A percentile compares a stretch with the other conserved stretches of the same genome.
Conservation (phyloP, 37 sponge, comb jelly and placozoan genomes). For the Beroe forskalii region DNA sequence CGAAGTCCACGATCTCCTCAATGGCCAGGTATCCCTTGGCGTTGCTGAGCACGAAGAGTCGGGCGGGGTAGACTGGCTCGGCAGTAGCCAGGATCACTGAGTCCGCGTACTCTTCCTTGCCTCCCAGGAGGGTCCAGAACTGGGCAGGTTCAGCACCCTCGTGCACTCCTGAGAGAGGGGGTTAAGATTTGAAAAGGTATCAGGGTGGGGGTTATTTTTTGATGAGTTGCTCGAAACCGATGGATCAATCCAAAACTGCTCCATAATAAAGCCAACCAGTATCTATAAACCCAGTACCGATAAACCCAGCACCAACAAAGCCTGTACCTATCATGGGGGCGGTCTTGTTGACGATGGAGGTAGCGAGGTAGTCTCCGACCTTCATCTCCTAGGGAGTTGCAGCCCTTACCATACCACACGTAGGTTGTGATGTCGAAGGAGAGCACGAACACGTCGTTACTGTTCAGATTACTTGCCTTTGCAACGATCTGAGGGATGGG, state of each 20-base stretch:
- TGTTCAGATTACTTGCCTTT: slow-evolving; percentile 54
- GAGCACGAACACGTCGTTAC: slow-evolving; percentile 64
- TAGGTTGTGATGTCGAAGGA: slow-evolving; percentile 68
- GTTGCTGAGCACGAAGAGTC: slow-evolving; percentile 40
- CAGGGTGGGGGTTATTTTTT: too few relatives aligned
- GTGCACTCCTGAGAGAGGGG: slow-evolving; percentile 18
- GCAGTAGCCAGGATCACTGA: slow-evolving; percentile 38
- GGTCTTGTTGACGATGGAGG: slow-evolving; percentile 46
- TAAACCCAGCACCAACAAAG: too few relatives aligned
- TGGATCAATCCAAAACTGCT: too few relatives aligned
- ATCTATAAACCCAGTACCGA: too few relatives aligned
- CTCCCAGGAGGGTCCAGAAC: slow-evolving; percentile 64
- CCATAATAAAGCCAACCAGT: too few relatives aligned
- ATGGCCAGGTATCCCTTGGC: slow-evolving; percentile 40
- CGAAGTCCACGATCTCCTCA: slow-evolving; percentile 66
- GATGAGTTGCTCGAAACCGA: too few relatives aligned
- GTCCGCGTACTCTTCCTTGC: slow-evolving; percentile 48
- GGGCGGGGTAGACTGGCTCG: slow-evolving; percentile 11
- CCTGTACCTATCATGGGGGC: slow-evolving; percentile 61
- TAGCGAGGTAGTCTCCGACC: slow-evolving; percentile 65
- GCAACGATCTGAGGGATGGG: slow-evolving; percentile 26
- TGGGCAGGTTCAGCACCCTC: slow-evolving; percentile 56
- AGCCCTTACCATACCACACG: slow-evolving; percentile 87
- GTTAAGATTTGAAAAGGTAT: too few relatives aligned
- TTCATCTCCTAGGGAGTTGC: slow-evolving; percentile 53